These are phyloP conservation scores for Polymixis lichenea DNA, from an alignment of 2,888 invertebrate genomes.

Conservation along the genomic window DNA sequence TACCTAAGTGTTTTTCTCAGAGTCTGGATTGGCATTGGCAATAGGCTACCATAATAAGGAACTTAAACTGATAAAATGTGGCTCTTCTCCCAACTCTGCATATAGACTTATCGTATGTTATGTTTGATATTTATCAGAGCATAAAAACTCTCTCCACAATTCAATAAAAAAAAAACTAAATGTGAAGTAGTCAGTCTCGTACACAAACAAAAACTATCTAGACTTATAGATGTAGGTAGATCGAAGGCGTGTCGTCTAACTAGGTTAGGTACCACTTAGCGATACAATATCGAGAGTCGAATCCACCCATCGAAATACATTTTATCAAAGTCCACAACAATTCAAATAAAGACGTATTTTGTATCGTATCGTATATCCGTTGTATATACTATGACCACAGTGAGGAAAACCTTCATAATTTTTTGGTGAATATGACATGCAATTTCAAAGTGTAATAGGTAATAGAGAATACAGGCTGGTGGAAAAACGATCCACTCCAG, in stretches of 20 bases:
- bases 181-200: neutral
- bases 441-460: too few species aligned
- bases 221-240: constrained; percentile 14
- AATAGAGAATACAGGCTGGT: neutral
- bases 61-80: neutral
- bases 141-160: neutral
- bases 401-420: too few species aligned
- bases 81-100: neutral
- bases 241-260: neutral
- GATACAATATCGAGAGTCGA: neutral
- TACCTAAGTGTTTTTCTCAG: neutral
- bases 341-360: too few species aligned
- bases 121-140: neutral
- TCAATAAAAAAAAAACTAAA: neutral
- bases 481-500: neutral
- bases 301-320: neutral
- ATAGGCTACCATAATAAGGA: neutral
- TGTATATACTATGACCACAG: too few species aligned
- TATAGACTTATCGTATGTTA: neutral
- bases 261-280: constrained; percentile 8
- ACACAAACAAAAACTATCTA: constrained; percentile 10
- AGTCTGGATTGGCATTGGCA: neutral
- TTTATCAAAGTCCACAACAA: neutral
- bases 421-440: too few species aligned
- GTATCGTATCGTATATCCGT: too few species aligned